Evolutionary conservation across 2,113 vertebrate species (phyloP).

Genomic region (Microtus ochrogaster): DNA sequence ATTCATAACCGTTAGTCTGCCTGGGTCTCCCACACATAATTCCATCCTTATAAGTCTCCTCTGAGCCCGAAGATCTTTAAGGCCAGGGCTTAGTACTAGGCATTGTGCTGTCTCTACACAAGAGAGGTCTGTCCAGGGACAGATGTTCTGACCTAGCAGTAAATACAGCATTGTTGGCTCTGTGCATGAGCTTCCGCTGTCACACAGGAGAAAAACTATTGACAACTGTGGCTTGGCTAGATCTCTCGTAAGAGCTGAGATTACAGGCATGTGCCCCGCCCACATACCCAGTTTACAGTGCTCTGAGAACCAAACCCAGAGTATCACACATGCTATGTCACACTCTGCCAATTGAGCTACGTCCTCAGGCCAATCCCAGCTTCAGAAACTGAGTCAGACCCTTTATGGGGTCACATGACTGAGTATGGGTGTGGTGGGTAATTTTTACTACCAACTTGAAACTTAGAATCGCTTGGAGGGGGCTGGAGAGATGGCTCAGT

Average conservation of each 20-base stretch:
- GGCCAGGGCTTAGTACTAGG: neutral
- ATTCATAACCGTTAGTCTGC: fast-evolving
- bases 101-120: neutral
- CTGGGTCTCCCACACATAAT: neutral
- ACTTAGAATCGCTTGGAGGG: neutral
- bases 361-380: neutral
- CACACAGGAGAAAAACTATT: neutral
- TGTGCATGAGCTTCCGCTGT: neutral
- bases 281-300: neutral
- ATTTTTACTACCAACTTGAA: neutral
- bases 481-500: too few relatives aligned
- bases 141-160: neutral
- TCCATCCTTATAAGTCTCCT: neutral
- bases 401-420: neutral
- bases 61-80: neutral
- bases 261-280: neutral
- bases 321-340: too few relatives aligned
- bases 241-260: neutral
- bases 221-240: neutral
- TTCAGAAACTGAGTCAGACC: neutral
- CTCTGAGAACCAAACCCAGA: neutral
- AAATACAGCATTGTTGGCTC: neutral
- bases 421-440: neutral
- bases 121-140: neutral
- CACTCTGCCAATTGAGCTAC: neutral